Evolutionary conservation across 2,888 invertebrate species (phyloP).

Genomic region (Endomychus coccineus): DNA sequence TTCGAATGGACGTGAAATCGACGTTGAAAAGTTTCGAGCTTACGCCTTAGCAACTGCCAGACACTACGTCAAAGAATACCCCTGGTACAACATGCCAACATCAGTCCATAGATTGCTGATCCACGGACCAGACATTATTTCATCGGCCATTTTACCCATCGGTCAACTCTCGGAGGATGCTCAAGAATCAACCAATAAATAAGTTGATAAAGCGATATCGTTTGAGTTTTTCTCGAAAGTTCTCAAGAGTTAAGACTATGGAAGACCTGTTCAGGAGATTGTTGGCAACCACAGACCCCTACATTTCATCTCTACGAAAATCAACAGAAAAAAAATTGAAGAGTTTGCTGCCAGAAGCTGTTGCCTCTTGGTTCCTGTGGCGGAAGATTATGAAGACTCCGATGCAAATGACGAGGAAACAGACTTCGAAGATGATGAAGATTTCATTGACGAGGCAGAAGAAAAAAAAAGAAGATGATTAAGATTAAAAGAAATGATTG

Average conservation of each 20-base stretch:
- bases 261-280: slow-evolving; percentile 8
- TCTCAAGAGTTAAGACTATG: not conserved
- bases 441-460: too few species aligned
- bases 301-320: slow-evolving; percentile 1
- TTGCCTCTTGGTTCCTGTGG: not conserved
- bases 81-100: slow-evolving; percentile 21
- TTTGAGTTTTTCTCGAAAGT: not conserved
- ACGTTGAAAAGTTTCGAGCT: slow-evolving; percentile 15
- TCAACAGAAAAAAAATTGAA: not conserved
- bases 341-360: not conserved
- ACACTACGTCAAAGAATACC: slow-evolving; percentile 19
- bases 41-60: slow-evolving; percentile 20
- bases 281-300: slow-evolving; percentile 8
- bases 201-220: slow-evolving; percentile 10
- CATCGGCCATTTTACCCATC: slow-evolving; percentile 5
- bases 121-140: slow-evolving; percentile 7
- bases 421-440: too few species aligned
- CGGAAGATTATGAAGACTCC: slow-evolving; percentile 11
- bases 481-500: too few species aligned
- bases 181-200: slow-evolving; percentile 7
- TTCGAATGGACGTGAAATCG: slow-evolving; percentile 20
- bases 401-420: too few species aligned
- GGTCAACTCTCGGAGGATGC: slow-evolving; percentile 7
- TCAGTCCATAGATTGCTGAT: slow-evolving; percentile 14
- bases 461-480: too few species aligned